Percentiles rank a stretch among this genome's conserved stretches.
Conservation (phyloP, 2,113 vertebrate species). For the Octodon degus region DNA sequence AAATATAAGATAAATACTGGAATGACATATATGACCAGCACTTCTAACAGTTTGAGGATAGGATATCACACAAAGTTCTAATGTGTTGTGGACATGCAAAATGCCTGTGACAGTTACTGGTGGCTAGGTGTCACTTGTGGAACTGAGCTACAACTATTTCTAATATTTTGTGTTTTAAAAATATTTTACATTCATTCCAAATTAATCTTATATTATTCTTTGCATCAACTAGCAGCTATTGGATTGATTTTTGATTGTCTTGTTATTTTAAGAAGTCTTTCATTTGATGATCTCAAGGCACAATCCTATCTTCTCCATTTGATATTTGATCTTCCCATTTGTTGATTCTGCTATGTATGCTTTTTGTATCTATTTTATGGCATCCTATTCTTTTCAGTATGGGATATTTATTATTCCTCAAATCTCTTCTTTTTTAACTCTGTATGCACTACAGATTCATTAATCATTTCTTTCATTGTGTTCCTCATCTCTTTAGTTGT, state of each 20-base stretch:
- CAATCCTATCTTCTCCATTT: not conserved
- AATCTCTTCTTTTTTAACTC: not conserved
- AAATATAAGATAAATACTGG: no score
- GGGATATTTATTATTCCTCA: not conserved
- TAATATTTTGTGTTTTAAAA: not conserved
- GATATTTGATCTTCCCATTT: not conserved
- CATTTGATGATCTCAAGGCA: not conserved
- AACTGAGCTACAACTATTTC: no score
- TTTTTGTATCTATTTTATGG: not conserved
- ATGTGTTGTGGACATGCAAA: no score
- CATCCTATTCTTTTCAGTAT: not conserved
- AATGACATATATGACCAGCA: no score
- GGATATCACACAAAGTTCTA: no score
- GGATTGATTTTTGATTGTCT: not conserved
- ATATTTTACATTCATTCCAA: not conserved
- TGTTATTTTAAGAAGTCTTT: not conserved
- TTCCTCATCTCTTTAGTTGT: not conserved
- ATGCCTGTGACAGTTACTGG: no score
- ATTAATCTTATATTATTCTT: not conserved
- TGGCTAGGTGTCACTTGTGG: no score
- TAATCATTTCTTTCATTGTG: not conserved
- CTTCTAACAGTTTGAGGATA: no score
- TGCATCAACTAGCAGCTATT: not conserved
- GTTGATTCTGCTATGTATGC: not conserved
- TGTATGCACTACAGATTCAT: not conserved